These are phyloP conservation scores for Leptinotarsa texana DNA, from an alignment of 1,140 invertebrate genomes.

Conservation along the genomic window DNA sequence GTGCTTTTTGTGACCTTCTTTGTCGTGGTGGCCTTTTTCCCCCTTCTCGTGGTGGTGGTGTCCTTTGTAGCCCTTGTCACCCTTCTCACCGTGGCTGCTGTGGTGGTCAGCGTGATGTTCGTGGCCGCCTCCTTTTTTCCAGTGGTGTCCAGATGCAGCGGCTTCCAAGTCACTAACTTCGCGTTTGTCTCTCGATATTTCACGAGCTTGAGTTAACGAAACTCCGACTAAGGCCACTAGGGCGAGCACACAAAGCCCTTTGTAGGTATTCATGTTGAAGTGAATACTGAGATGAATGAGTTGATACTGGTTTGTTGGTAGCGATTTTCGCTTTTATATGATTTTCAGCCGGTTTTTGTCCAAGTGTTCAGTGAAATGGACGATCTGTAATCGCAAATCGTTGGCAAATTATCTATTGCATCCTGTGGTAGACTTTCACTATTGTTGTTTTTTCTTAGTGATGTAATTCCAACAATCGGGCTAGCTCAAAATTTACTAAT, in stretches of 20 bases:
- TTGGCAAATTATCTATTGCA: slow-evolving; percentile 50
- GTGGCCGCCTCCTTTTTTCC: slow-evolving; percentile 62
- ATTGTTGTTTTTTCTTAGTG: slow-evolving; percentile 28
- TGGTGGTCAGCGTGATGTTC: slow-evolving; percentile 65
- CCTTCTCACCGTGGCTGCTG: slow-evolving; percentile 63
- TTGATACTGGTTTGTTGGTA: slow-evolving; percentile 45
- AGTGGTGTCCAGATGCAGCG: slow-evolving; percentile 46
- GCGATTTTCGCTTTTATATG: slow-evolving; percentile 47
- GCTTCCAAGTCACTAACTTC: slow-evolving; percentile 45
- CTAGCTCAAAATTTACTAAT: slow-evolving; percentile 21
- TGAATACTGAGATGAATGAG: slow-evolving; percentile 34
- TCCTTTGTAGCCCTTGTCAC: slow-evolving; percentile 61
- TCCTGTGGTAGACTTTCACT: slow-evolving; percentile 51
- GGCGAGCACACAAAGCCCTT: slow-evolving; percentile 46
- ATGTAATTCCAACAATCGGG: slow-evolving; percentile 20
- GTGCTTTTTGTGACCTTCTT: slow-evolving; percentile 68
- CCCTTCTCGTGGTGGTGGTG: slow-evolving; percentile 69
- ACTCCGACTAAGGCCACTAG: slow-evolving; percentile 44
- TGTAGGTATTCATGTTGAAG: slow-evolving; percentile 44
- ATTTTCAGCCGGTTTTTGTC: slow-evolving; percentile 40
- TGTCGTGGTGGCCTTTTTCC: slow-evolving; percentile 69
- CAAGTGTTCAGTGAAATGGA: slow-evolving; percentile 46
- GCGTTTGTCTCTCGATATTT: slow-evolving; percentile 47
- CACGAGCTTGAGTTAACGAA: slow-evolving; percentile 44
- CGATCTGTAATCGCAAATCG: slow-evolving; percentile 44